These are phyloP conservation scores for Tanaodytes sp. DNA, from an alignment of 2,888 invertebrate genomes.

Conservation along the genomic window DNA sequence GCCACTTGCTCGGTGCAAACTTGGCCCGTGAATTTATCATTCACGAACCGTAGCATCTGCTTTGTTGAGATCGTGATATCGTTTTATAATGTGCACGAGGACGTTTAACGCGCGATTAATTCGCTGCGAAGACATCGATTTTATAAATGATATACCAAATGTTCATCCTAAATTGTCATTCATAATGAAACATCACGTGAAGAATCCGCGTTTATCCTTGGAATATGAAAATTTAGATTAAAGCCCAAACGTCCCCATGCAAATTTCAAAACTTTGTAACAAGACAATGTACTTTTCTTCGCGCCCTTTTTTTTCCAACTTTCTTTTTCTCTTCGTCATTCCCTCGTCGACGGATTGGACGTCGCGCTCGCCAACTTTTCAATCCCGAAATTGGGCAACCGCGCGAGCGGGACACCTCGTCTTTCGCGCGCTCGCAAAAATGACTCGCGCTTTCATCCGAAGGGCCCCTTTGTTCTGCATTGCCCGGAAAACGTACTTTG, in stretches of 20 bases:
- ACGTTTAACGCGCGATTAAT: background rate
- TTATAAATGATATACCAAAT: no score
- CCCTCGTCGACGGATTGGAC: no score
- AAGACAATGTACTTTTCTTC: no score
- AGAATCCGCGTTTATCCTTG: no score
- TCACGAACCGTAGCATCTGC: constrained; percentile 26
- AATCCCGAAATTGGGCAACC: constrained; percentile 65
- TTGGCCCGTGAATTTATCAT: constrained; percentile 36
- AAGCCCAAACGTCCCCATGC: no score
- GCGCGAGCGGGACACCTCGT: constrained; percentile 44
- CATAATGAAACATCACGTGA: no score
- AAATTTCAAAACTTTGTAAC: no score
- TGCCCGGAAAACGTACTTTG: constrained; percentile 40
- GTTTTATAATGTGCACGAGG: constrained; percentile 11
- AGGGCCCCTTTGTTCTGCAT: constrained; percentile 32
- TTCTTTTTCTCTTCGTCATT: no score
- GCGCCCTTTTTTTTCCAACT: no score
- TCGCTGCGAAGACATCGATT: background rate
- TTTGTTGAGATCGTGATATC: constrained; percentile 16
- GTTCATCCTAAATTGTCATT: no score
- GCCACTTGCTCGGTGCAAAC: constrained; percentile 29
- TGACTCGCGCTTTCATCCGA: constrained; percentile 43
- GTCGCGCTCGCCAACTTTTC: constrained; percentile 66
- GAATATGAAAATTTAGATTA: no score
- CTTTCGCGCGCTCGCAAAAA: constrained; percentile 32